These are phyloP conservation scores for Sebastes nivosus DNA, from an alignment of 2,797 vertebrate species.

Conservation along the genomic window DNA sequence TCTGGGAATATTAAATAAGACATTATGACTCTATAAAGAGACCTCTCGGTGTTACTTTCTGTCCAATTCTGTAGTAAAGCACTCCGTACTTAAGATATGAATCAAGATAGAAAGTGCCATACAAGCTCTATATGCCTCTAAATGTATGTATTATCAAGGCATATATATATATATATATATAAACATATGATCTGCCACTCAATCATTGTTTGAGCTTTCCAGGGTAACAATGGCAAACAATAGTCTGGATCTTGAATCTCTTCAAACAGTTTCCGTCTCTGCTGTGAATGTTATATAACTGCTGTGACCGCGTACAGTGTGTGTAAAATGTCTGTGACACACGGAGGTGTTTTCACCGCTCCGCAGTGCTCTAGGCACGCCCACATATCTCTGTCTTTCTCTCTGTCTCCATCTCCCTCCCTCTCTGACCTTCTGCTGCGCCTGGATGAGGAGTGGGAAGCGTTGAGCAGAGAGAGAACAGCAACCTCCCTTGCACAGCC, in stretches of 20 bases:
- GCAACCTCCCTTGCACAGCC: constrained; percentile 52
- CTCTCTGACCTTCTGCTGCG: constrained; percentile 70
- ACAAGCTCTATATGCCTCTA: background rate
- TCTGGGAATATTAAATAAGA: constrained; percentile 10
- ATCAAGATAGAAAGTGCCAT: background rate
- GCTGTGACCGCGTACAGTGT: constrained; percentile 39
- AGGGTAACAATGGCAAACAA: constrained; percentile 27
- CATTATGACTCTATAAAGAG: constrained; percentile 12
- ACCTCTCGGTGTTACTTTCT: constrained; percentile 3
- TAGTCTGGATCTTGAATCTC: constrained; percentile 38
- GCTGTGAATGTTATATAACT: constrained; percentile 60
- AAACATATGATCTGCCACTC: background rate
- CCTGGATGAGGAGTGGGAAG: constrained; percentile 72
- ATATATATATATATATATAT: background rate
- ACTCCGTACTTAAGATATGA: background rate
- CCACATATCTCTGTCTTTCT: constrained; percentile 64
- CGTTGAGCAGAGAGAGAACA: constrained; percentile 61
- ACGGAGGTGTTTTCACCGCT: constrained; percentile 68
- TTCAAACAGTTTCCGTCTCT: constrained; percentile 48
- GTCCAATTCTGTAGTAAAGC: background rate
- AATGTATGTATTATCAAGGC: background rate
- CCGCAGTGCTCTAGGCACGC: constrained; percentile 59
- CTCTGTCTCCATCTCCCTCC: constrained; percentile 60
- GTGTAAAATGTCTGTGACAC: constrained; percentile 70
- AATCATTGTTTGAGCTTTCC: constrained; percentile 4